Conservation (phyloP, 2,797 vertebrate genomes). For the Coilia nasus region DNA sequence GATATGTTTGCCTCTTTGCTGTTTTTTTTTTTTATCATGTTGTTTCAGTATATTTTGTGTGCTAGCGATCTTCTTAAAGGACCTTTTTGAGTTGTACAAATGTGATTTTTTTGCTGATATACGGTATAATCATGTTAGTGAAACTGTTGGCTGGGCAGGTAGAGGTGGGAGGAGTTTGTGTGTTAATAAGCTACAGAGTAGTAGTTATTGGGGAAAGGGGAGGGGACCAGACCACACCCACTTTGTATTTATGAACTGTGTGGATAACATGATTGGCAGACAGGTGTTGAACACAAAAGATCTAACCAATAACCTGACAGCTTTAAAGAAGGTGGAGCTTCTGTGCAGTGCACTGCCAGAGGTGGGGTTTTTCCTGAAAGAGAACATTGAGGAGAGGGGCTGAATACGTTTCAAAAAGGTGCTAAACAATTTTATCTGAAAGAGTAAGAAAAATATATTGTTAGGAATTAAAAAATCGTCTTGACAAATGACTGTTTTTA, state of each 20-base stretch:
- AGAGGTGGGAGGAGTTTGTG: slow-evolving; percentile 15
- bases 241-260: slow-evolving; percentile 50
- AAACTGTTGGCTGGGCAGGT: slow-evolving; percentile 48
- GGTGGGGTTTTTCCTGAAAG: slow-evolving; percentile 71
- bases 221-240: slow-evolving; percentile 33
- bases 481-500: slow-evolving; percentile 98
- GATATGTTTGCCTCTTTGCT: slow-evolving; percentile 50
- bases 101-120: slow-evolving; percentile 51
- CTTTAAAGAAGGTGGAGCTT: slow-evolving; percentile 65
- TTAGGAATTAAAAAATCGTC: slow-evolving; percentile 92
- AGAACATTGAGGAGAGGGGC: slow-evolving; percentile 76
- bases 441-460: slow-evolving; percentile 89
- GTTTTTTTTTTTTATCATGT: slow-evolving; percentile 40
- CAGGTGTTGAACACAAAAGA: slow-evolving; percentile 60
- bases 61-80: slow-evolving; percentile 44
- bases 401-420: slow-evolving; percentile 91
- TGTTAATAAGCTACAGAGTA: slow-evolving; percentile 15
- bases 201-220: slow-evolving; percentile 32
- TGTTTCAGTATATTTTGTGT: slow-evolving; percentile 53
- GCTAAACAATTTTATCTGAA: slow-evolving; percentile 96
- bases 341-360: slow-evolving; percentile 63
- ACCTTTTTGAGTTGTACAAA: slow-evolving; percentile 47
- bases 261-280: slow-evolving; percentile 45
- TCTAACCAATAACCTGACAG: slow-evolving; percentile 72
- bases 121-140: slow-evolving; percentile 48